Evolutionary conservation across 2,888 invertebrate species (phyloP).

Genomic region (Marronus borbonicus): DNA sequence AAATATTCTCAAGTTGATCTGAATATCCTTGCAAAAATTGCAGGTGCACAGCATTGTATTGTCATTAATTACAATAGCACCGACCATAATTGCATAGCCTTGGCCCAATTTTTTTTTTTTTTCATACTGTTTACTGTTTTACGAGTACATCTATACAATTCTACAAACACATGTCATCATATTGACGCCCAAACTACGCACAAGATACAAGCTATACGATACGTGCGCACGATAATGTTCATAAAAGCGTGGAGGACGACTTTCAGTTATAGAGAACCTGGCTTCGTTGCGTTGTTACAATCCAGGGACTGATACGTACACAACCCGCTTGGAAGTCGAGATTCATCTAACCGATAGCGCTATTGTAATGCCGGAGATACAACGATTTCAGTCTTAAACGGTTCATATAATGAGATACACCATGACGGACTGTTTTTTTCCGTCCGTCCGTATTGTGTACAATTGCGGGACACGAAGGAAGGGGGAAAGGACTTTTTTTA

Average conservation of each 20-base stretch:
- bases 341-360: neutral
- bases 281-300: neutral
- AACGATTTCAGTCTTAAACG: constrained; percentile 1
- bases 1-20: too few relatives aligned
- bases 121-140: too few relatives aligned
- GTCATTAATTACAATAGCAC: too few relatives aligned
- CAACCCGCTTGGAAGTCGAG: constrained; percentile 12
- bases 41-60: too few relatives aligned
- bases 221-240: neutral
- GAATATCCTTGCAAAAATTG: too few relatives aligned
- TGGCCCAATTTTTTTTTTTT: too few relatives aligned
- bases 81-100: too few relatives aligned
- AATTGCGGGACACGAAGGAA: neutral
- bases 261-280: neutral
- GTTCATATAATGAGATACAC: constrained; percentile 6
- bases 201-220: too few relatives aligned
- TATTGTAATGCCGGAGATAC: neutral
- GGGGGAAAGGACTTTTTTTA: neutral
- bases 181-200: too few relatives aligned
- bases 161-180: too few relatives aligned
- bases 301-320: neutral
- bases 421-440: neutral
- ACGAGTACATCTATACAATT: too few relatives aligned
- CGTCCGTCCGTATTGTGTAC: neutral
- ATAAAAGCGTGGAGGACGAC: constrained; percentile 26